Evolutionary conservation across 2,888 invertebrate genomes (phyloP), one percentile per base, ranked within the genome.

Genomic region (Drosophila nr. fundita): DNA sequence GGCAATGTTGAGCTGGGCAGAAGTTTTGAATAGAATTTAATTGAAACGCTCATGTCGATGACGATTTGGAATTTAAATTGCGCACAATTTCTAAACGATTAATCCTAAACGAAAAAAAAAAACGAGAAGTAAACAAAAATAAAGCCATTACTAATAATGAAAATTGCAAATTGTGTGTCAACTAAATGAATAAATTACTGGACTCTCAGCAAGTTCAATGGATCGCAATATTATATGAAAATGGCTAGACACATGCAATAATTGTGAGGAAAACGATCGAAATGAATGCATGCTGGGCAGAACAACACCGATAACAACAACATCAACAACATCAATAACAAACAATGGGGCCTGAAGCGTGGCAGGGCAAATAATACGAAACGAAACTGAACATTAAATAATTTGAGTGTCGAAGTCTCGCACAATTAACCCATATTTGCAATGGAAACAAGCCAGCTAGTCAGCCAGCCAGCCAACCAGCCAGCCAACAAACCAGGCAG

Each of bases 381-480:
- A 67, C 54, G 66, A 53, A 72, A 85, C 36, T 73, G 74, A 75
- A 88, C 81, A 82, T 76, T 71, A 81, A 80, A 82, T 82, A 83
- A 88, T 87, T 83, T 60, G 78, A 76, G 83, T 86, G 88, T 85
- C 87, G 87, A 86, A 83, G 89, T 75, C 75, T 76, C 76, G 82
- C 83, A 88, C 84, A 90, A 90, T 87, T 89, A 90, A 90, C 82
- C 87, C 82, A 87, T 82, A 89, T 87, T 78, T 89, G 59, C 82
- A 78, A 80, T 73, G 80, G 68, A 73, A 81, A 76, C 70, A 77
- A 49, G 62, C 52, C 69, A 69, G 30, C 53, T 48, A 68, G 65
- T 29, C 73, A 67, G 40, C 21, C 32, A 65, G 30, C 29, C 38
- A 32, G 62, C 15, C 58, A 50, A 21, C 30, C 38, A 40, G 52